These are phyloP conservation scores for Ctena decussata DNA, from an alignment of 2,888 invertebrate genomes.

Conservation along the genomic window DNA sequence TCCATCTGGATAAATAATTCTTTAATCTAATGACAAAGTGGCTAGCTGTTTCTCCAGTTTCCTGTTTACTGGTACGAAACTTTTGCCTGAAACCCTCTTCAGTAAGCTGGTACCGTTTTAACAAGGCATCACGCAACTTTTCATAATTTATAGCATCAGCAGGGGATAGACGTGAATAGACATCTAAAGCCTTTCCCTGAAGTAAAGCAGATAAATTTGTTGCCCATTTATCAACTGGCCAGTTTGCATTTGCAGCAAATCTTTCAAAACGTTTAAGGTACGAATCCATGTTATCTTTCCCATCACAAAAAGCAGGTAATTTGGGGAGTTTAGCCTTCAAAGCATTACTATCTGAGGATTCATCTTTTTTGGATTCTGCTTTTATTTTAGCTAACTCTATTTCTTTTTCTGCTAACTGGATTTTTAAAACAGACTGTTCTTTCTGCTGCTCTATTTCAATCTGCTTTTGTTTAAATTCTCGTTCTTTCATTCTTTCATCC, in stretches of 20 bases:
- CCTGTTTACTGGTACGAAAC: background rate
- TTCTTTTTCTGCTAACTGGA: background rate
- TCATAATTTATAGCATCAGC: conserved; percentile 11
- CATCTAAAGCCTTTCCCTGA: conserved; percentile 19
- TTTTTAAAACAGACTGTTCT: background rate
- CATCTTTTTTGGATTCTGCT: background rate
- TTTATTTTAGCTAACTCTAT: background rate
- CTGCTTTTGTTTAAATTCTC: background rate
- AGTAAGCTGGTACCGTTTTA: conserved; percentile 18
- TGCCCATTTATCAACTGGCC: conserved; percentile 9
- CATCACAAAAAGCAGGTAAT: conserved; percentile 9
- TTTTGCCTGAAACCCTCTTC: conserved; percentile 25
- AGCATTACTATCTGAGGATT: background rate
- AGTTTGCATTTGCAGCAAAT: conserved; percentile 1
- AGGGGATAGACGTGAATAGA: conserved; percentile 2
- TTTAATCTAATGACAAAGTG: conserved; percentile 15
- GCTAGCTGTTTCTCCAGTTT: background rate
- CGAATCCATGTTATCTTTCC: conserved; percentile 19
- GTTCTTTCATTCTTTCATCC: background rate
- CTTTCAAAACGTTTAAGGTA: background rate
- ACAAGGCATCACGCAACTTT: background rate
- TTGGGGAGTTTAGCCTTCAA: conserved; percentile 13
- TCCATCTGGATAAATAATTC: conserved; percentile 15
- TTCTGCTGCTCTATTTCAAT: background rate
- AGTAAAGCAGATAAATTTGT: conserved; percentile 16